These are phyloP conservation scores for Sinocyclocheilus anshuiensis DNA, from an alignment of 2,113 vertebrate genomes.

Conservation along the genomic window DNA sequence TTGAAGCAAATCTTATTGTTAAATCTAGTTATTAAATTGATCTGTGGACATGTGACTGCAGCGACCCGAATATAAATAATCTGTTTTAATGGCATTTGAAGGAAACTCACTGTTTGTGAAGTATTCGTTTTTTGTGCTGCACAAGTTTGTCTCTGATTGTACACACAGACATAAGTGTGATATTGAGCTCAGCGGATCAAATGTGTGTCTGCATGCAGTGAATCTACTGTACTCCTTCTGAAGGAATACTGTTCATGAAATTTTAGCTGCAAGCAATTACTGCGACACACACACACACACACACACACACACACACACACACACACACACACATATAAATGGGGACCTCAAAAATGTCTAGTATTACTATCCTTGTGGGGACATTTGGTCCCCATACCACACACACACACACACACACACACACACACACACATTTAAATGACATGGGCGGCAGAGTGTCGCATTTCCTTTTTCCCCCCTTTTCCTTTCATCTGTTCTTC, in stretches of 20 bases:
- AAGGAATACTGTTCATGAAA: constrained; percentile 65
- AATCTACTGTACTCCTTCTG: constrained; percentile 56
- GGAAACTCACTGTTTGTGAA: not conserved
- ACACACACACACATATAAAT: constrained; percentile 34
- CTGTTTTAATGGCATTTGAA: not conserved
- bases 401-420: too few species aligned
- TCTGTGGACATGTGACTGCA: not conserved
- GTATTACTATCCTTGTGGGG: too few species aligned
- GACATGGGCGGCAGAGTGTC: constrained; percentile 44
- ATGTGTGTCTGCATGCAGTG: not conserved
- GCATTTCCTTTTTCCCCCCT: constrained; percentile 65
- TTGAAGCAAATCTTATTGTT: too few species aligned
- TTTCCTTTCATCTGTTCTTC: constrained; percentile 26
- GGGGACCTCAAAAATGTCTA: too few species aligned
- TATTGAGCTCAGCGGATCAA: not conserved
- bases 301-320: constrained; percentile 37
- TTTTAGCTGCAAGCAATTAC: constrained; percentile 49
- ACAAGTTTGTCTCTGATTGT: not conserved
- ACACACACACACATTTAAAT: constrained; percentile 19
- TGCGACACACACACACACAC: constrained; percentile 19
- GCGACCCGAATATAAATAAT: not conserved
- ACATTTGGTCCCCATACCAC: too few species aligned
- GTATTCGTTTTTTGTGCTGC: constrained; percentile 3
- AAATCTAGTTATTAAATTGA: too few species aligned
- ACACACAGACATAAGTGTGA: constrained; percentile 36